Evolutionary conservation across 23 tunicate species (phyloP), one percentile per base, ranked within the genome.

Genomic region (Ascidia mentula): DNA sequence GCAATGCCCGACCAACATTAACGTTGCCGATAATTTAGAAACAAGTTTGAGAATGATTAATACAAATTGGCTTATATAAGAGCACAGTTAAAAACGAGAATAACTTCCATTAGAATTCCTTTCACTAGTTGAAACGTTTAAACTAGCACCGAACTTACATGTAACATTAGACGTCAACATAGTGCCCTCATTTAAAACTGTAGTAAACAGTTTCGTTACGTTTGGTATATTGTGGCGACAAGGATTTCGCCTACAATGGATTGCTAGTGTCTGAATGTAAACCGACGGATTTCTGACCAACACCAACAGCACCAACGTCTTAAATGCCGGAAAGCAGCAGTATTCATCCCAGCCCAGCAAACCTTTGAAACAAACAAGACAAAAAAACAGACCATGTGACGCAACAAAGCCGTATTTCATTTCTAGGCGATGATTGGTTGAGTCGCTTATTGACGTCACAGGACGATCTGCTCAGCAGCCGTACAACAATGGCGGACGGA

Each of bases 401-500:
- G 65, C 65, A 53, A 53, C 65, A 53, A 53, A 28, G 28, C 65
- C 28, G 28, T 20, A 28, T 53, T 53, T 53, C 65, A 53, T 5
- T 20, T 26, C 65, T 26, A 28, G 28, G 28, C 65, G 65, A 1
- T 6, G 65, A 53, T 53, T 53, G 65, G 65, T 53, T 53, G 65
- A 9, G 65, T 28, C 24, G 13, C 65, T 53, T 5, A 9, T n/a
- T 53, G 65, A 53, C 65, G 65, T 53, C 24, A 9, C 65, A 53
- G 65, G 65, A 53, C 65, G 65, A 53, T 28, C 65, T 26, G 22
- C 65, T 28, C 13, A 53, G 65, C 13, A 26, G 24, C 65, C 65
- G 65, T 53, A 53, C 65, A 53, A 53, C 65, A 53, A 53, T 53
- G 65, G 65, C 65, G 65, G 65, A 53, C 65, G 65, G 7, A 28